Percentiles rank a stretch among this genome's conserved stretches.
Conservation (phyloP, 2,797 vertebrate species). For the Apogon hyalosoma region DNA sequence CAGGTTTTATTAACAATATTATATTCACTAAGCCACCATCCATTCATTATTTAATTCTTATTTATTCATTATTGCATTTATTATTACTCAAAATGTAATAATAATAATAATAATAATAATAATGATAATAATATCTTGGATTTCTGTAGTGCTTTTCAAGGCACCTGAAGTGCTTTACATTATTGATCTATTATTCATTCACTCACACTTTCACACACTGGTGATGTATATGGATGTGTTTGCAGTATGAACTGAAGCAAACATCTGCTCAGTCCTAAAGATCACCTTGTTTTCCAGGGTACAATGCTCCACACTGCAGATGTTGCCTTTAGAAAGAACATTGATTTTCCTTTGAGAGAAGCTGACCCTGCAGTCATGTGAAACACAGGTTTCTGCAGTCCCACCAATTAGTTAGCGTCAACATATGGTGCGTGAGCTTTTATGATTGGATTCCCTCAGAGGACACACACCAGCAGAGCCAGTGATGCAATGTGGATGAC, state of each 20-base stretch:
- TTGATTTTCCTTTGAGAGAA: constrained; percentile 24
- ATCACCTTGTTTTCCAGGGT: not conserved
- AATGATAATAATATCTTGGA: too few species aligned
- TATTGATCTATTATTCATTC: too few species aligned
- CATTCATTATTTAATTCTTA: too few species aligned
- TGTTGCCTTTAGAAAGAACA: constrained; percentile 19
- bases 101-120: too few species aligned
- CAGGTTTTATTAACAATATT: too few species aligned
- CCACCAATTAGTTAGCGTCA: constrained; percentile 25
- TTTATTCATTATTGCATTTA: too few species aligned
- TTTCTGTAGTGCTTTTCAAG: too few species aligned
- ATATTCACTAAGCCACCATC: too few species aligned
- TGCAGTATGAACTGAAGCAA: not conserved
- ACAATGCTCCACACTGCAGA: not conserved
- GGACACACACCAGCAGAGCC: constrained; percentile 13
- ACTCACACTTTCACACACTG: too few species aligned
- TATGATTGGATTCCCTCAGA: constrained; percentile 35
- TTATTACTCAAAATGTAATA: too few species aligned
- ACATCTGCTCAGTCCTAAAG: not conserved
- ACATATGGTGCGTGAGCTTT: constrained; percentile 46
- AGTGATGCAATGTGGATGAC: constrained; percentile 26
- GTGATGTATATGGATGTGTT: not conserved
- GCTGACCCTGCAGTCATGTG: constrained; percentile 16
- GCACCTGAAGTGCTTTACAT: too few species aligned
- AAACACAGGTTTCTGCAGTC: constrained; percentile 11